A percentile compares a stretch with the other conserved stretches of the same genome.
Evolutionary conservation across 1,140 invertebrate genomes (phyloP).

Genomic region (Rhagoletis pomonella): DNA sequence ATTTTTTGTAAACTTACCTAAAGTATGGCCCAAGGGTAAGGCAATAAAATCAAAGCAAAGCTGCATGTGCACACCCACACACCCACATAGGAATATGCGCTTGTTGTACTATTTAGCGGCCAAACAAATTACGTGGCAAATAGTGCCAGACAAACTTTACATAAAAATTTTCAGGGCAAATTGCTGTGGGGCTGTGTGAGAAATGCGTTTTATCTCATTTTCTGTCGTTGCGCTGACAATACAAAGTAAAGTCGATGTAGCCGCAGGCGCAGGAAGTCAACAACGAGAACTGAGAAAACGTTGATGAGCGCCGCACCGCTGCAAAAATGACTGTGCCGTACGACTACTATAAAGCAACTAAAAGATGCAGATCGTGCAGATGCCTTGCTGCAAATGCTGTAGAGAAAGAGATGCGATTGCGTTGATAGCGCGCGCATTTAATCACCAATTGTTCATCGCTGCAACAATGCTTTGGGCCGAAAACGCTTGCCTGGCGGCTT

Average conservation of each 20-base stretch:
- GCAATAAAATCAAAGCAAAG: too few species aligned
- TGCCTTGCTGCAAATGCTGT: neutral
- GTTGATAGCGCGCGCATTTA: constrained; percentile 17
- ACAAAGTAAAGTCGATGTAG: neutral
- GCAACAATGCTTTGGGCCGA: neutral
- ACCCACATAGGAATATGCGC: neutral
- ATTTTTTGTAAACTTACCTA: neutral
- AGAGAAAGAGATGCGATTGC: constrained; percentile 34
- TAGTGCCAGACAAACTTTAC: neutral
- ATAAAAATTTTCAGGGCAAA: neutral
- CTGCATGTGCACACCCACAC: too few species aligned
- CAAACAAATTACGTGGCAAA: neutral
- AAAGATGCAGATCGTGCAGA: neutral
- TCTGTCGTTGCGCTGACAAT: neutral
- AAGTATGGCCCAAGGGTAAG: neutral
- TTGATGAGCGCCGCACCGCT: neutral
- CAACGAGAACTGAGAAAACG: neutral
- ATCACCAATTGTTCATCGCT: constrained; percentile 47
- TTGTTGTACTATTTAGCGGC: neutral
- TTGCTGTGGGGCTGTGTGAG: neutral
- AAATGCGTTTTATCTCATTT: constrained; percentile 27
- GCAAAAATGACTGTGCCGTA: neutral
- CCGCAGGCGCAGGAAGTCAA: constrained; percentile 31
- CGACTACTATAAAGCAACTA: neutral
- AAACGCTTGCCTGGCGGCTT: neutral